phyloP scores from a whole-genome alignment of 2,797 vertebrate genomes.

The Diceros bicornis region DNA sequence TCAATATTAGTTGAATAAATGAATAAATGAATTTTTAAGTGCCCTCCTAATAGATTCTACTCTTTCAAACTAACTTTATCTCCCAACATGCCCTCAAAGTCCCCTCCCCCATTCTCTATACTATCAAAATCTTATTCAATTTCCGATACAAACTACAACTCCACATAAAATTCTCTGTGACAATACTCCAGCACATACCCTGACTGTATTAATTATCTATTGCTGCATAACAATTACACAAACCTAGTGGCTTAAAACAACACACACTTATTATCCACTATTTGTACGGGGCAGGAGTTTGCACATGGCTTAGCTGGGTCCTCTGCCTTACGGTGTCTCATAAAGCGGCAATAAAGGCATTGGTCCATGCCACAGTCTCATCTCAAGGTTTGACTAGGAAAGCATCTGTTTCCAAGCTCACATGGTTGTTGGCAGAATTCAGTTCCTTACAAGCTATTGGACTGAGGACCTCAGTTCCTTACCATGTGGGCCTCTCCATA shows the following conservation, averaged over 20 bases:
- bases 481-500: not conserved
- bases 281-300: not conserved
- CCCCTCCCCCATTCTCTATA: not conserved
- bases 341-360: not conserved
- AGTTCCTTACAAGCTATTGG: not conserved
- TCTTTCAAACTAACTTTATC: conserved; percentile 10
- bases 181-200: not conserved
- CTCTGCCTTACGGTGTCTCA: not conserved
- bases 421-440: not conserved
- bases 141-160: conserved; percentile 1
- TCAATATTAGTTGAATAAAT: not conserved
- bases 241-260: not conserved
- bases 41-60: not conserved
- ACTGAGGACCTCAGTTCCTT: not conserved
- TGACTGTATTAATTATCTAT: not conserved
- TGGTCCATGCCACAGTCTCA: not conserved
- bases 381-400: not conserved
- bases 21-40: conserved; percentile 6
- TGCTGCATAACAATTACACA: not conserved
- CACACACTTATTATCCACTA: not conserved
- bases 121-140: not conserved
- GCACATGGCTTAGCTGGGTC: not conserved
- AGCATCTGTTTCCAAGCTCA: not conserved
- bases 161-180: not conserved
- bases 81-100: not conserved